Percentiles rank a stretch among this genome's conserved stretches.
Conservation (phyloP, 2,888 invertebrate species). For the Synanthedon vespiformis region DNA sequence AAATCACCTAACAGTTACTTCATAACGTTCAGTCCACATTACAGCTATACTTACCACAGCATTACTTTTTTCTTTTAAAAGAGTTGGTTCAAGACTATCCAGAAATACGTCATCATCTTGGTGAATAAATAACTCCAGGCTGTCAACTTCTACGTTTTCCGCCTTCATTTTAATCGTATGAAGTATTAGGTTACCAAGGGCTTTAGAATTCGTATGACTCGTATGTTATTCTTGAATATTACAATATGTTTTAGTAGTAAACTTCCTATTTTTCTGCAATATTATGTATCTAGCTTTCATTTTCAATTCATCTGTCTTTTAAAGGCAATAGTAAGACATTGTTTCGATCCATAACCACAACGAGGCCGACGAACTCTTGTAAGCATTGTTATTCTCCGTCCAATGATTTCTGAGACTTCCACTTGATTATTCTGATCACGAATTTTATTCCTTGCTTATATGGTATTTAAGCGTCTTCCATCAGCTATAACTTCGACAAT, state of each 20-base stretch:
- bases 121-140: constrained; percentile 48
- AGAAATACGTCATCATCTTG: constrained; percentile 38
- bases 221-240: too few relatives aligned
- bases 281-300: not conserved
- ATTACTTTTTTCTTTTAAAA: constrained; percentile 38
- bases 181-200: too few relatives aligned
- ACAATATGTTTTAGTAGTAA: too few relatives aligned
- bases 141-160: constrained; percentile 47
- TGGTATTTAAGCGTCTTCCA: constrained; percentile 39
- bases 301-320: constrained; percentile 28
- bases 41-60: constrained; percentile 25
- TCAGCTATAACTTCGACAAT: not conserved
- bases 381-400: constrained; percentile 58
- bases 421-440: constrained; percentile 55
- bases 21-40: too few relatives aligned
- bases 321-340: constrained; percentile 28
- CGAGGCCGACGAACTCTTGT: constrained; percentile 55
- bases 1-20: too few relatives aligned
- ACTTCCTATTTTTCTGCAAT: too few relatives aligned
- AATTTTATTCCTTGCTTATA: constrained; percentile 33
- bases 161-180: constrained; percentile 43
- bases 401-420: constrained; percentile 32
- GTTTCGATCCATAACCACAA: constrained; percentile 44
- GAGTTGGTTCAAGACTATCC: constrained; percentile 53
- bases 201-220: too few relatives aligned